Conservation (phyloP, 2,888 invertebrate genomes). For the Euclidia mi region DNA sequence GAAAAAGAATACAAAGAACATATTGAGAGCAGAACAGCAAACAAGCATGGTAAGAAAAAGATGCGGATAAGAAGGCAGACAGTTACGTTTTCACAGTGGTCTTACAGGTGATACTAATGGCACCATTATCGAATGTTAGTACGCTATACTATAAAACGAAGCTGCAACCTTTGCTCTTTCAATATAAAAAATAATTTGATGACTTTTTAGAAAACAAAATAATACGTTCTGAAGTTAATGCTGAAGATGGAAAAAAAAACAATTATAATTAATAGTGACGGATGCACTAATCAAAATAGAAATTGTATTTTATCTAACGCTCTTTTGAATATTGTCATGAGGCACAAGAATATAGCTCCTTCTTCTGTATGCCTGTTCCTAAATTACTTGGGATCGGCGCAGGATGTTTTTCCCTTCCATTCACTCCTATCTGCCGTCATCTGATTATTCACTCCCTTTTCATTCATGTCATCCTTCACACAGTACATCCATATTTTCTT, state of each 20-base stretch:
- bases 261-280: conserved; percentile 14
- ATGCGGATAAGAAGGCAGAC: neutral
- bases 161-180: conserved; percentile 28
- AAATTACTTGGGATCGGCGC: no score
- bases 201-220: conserved; percentile 20
- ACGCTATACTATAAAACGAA: conserved; percentile 38
- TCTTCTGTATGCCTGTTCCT: no score
- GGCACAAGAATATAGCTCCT: conserved; percentile 9
- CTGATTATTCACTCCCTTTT: no score
- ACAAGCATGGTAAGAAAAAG: conserved; percentile 6
- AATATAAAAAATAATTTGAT: conserved; percentile 28
- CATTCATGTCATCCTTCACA: no score
- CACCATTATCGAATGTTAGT: conserved; percentile 29
- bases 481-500: no score
- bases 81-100: conserved; percentile 20
- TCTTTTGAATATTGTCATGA: conserved; percentile 6
- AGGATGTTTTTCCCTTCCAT: no score
- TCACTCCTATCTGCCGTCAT: no score
- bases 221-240: conserved; percentile 1
- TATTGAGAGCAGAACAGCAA: neutral
- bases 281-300: no score
- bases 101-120: conserved; percentile 33
- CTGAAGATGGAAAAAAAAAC: conserved; percentile 2
- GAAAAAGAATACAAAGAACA: conserved; percentile 7
- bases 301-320: conserved; percentile 18